A percentile compares a stretch with the other conserved stretches of the same genome.
phyloP scores from a whole-genome alignment of 2,113 vertebrate genomes.

The Vanacampus margaritifer region DNA sequence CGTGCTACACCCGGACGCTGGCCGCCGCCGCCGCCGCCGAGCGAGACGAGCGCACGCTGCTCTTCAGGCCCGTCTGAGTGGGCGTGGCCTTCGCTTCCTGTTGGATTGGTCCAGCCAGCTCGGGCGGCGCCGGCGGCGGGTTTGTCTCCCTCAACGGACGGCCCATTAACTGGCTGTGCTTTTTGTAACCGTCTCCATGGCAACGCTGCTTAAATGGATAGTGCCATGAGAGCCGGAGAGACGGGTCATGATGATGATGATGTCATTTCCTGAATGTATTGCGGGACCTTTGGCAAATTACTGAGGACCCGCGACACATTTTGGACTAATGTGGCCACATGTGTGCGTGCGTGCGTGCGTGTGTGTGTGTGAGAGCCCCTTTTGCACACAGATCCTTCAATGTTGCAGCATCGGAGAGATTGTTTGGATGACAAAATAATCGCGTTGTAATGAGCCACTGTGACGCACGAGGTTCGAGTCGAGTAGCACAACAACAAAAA shows the following conservation, averaged over 20 bases:
- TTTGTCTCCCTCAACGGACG: neutral
- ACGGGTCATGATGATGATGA: neutral
- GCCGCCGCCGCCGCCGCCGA: slow-evolving; percentile 55
- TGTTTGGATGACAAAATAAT: neutral
- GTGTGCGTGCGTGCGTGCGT: neutral
- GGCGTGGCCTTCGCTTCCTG: neutral
- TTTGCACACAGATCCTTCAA: neutral
- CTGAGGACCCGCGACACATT: neutral
- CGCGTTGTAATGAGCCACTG: neutral
- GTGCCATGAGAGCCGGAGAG: neutral
- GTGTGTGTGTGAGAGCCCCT: neutral
- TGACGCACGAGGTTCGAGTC: neutral
- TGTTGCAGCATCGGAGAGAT: neutral
- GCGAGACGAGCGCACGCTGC: slow-evolving; percentile 86
- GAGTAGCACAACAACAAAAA: neutral
- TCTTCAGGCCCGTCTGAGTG: slow-evolving; percentile 86
- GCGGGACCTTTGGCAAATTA: neutral
- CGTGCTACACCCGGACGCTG: slow-evolving; percentile 81
- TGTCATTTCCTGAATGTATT: slow-evolving; percentile 33
- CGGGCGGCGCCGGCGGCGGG: no score
- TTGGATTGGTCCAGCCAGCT: no score
- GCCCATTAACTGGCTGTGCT: slow-evolving; percentile 2
- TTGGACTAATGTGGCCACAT: neutral
- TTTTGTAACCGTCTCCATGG: neutral
- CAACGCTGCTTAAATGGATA: neutral